phyloP scores from a whole-genome alignment of 53 echinoderm and acorn worm species.

The Henricia sp. region DNA sequence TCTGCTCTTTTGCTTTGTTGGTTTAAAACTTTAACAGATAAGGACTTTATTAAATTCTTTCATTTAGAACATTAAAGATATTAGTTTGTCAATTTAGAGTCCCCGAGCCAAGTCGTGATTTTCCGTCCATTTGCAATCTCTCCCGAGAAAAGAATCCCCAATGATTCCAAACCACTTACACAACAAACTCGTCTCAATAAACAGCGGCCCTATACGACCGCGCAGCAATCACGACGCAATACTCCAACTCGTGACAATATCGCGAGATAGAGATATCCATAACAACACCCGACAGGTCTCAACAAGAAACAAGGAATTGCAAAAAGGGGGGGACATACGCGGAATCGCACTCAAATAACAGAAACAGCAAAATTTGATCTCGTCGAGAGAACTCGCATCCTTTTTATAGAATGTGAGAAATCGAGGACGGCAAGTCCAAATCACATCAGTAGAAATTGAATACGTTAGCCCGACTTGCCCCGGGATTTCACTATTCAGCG shows the following conservation, averaged over 20 bases:
- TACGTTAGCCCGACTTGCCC: conserved; percentile 51
- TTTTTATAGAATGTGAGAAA: conserved; percentile 59
- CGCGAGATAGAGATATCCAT: background rate
- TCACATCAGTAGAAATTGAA: conserved; percentile 61
- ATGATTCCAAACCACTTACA: conserved; percentile 1
- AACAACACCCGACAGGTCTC: background rate
- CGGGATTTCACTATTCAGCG: conserved; percentile 24
- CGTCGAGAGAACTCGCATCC: conserved; percentile 25
- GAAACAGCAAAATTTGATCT: conserved; percentile 55
- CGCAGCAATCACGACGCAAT: conserved; percentile 5
- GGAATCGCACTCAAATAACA: too few species aligned
- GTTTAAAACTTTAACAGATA: too few species aligned
- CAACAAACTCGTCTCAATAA: conserved; percentile 18
- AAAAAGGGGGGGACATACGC: too few species aligned
- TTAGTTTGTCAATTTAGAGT: too few species aligned
- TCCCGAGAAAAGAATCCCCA: too few species aligned
- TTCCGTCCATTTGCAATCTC: too few species aligned
- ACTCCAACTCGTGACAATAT: conserved; percentile 11
- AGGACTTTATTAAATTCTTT: too few species aligned
- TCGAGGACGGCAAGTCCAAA: conserved; percentile 56
- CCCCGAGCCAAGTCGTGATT: too few species aligned
- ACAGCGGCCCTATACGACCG: background rate
- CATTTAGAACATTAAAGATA: too few species aligned
- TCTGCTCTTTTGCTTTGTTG: too few species aligned
- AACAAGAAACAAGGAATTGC: background rate